A percentile compares a stretch with the other conserved stretches of the same genome.
Evolutionary conservation across 2,113 vertebrate species (phyloP).

Genomic region (Melanerpes aurifrons): DNA sequence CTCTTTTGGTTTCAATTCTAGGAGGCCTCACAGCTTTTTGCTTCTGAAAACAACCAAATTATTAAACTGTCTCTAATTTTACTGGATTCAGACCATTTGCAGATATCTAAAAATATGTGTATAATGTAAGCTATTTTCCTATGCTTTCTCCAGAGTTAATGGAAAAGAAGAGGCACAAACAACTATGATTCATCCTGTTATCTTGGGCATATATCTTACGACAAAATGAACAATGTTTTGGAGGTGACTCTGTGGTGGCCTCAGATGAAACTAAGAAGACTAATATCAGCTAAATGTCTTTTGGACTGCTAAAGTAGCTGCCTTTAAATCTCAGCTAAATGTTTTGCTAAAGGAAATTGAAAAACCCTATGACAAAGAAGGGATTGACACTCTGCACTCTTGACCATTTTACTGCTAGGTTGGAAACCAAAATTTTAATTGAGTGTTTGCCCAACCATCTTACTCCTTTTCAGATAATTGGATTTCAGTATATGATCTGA

Average conservation of each 20-base stretch:
- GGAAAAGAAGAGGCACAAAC: neutral
- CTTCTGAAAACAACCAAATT: neutral
- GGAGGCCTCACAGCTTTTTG: neutral
- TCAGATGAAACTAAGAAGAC: neutral
- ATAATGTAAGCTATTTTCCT: neutral
- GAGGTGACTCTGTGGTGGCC: neutral
- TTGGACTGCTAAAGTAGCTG: neutral
- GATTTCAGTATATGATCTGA: neutral
- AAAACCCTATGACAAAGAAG: neutral
- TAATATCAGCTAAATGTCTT: conserved; percentile 1
- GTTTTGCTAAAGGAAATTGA: neutral
- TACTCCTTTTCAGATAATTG: neutral
- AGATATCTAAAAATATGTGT: neutral
- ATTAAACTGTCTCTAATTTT: neutral
- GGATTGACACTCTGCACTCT: neutral
- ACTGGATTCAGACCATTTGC: neutral
- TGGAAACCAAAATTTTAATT: conserved; percentile 25
- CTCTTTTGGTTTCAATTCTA: neutral
- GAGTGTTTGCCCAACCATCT: conserved; percentile 4
- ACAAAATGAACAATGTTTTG: neutral
- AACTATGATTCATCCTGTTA: neutral
- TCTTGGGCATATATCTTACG: neutral
- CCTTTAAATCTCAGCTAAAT: neutral
- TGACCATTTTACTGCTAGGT: conserved; percentile 11
- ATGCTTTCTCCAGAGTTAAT: neutral